Evolutionary conservation across 2,797 vertebrate genomes (phyloP).

Genomic region (Rhabdomys pumilio): DNA sequence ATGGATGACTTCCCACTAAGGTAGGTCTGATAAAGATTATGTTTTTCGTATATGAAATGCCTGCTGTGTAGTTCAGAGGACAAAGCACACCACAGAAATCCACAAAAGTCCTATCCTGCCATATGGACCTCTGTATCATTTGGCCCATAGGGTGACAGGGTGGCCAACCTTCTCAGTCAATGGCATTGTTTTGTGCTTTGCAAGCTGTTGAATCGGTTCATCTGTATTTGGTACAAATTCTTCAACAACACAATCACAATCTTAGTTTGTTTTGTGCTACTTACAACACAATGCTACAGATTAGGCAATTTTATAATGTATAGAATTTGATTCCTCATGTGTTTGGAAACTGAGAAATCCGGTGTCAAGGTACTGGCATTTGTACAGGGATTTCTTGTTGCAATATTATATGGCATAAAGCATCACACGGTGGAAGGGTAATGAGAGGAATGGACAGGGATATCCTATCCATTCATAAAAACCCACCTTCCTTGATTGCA

Average conservation of each 20-base stretch:
- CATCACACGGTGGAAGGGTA: background rate
- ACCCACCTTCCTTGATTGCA: background rate
- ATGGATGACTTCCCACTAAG: fast-evolving
- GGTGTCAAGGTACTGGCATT: background rate
- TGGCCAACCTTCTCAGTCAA: background rate
- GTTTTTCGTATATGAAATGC: background rate
- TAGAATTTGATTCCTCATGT: background rate
- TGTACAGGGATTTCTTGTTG: background rate
- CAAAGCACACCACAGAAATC: background rate
- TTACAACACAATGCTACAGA: background rate
- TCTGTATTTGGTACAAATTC: constrained; percentile 6
- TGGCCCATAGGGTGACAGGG: fast-evolving
- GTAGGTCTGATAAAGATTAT: background rate
- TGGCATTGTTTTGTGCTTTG: constrained; percentile 2
- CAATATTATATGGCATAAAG: background rate
- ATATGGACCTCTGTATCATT: background rate
- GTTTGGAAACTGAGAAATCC: background rate
- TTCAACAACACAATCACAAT: background rate
- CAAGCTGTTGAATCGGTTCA: background rate
- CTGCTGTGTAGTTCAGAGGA: background rate
- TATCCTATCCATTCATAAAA: background rate
- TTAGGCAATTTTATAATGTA: background rate
- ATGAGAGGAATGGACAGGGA: background rate
- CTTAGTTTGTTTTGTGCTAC: background rate
- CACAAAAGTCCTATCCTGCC: background rate